Base-by-base conservation (phyloP, 2,113 vertebrate species). In the Grantiella picta region DNA sequence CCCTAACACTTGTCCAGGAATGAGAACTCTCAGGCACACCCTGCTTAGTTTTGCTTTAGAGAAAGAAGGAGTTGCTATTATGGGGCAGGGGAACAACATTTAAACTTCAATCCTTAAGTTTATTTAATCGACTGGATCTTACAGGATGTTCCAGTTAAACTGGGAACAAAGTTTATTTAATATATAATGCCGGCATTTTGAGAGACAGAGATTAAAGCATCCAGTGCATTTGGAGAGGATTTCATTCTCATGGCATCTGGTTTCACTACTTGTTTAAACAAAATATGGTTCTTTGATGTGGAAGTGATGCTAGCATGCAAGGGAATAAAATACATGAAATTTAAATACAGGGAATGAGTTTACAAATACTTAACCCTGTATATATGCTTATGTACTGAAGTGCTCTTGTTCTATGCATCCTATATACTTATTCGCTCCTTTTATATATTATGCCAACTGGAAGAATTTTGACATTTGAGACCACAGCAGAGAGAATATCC, bases 271-370 rank as follows among this genome's bases (percentile, higher is more conserved):
- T 90, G n/a, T 65, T 92, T 85, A 96, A 96, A 82, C 78, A 85
- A 90, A 94, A 91, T 42, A 15, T 44, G 33, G 18, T 61, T 82
- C 90, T 94, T 95, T 96, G 82, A 94, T 91, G 90, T 96, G 75
- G 71, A 92, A 94, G 59, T 69, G 66, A 65, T 92, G 80, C 75
- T 85, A 85, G 72, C 16, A 27, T 57, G 47, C 52, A 85, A 82
- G 70, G 49, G 57, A 95, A 90, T 91, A 76, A 71, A 90, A 82
- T n/a, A 47, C 8, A 69, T 40, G 7, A 68, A 79, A 94, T 87
- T 80, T 72, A 85, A 89, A 90, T 91, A 56, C 28, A 42, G 29
- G 33, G 44, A 71, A 57, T 71, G 65, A 64, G 27, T 40, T 89
- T 79, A 72, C 44, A 71, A 79, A 80, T 24, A 53, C 35, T 65